A percentile compares a stretch with the other conserved stretches of the same genome.
Conservation (phyloP, 2,888 invertebrate genomes). For the Leptopterna dolabrata region DNA sequence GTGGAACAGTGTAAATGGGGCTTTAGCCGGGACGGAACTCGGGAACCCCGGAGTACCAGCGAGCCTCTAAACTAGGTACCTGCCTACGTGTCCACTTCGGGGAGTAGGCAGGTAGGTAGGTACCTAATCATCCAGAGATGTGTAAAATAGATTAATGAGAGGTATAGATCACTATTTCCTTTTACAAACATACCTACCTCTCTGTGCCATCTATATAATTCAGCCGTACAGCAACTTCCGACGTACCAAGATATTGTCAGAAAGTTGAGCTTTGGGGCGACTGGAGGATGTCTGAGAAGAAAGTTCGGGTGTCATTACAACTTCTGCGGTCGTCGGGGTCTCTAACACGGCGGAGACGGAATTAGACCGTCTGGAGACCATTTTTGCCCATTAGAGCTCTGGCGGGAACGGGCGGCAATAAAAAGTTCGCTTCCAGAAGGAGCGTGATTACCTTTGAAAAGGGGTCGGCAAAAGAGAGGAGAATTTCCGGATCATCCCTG, state of each 20-base stretch:
- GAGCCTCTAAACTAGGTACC: no score
- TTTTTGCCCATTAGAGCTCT: background rate
- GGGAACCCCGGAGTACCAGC: no score
- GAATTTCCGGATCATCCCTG: background rate
- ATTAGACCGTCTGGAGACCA: slow-evolving; percentile 2
- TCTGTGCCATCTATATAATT: no score
- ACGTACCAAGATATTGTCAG: background rate
- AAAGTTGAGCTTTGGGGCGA: background rate
- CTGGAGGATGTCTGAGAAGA: background rate
- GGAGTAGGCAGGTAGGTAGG: no score
- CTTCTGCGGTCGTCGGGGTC: background rate
- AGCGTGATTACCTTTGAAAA: background rate
- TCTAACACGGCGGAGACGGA: background rate
- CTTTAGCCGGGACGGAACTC: no score
- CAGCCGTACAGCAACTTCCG: no score
- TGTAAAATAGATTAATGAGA: no score
- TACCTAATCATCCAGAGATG: no score
- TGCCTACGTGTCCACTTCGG: no score
- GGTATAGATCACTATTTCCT: no score
- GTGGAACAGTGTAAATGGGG: no score
- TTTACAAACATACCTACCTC: no score
- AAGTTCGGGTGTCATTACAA: background rate
- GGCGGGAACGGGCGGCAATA: background rate
- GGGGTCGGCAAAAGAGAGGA: background rate
- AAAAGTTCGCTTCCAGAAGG: background rate